Evolutionary conservation across 2,113 vertebrate genomes (phyloP).

Genomic region (Neodon shergylaensis): DNA sequence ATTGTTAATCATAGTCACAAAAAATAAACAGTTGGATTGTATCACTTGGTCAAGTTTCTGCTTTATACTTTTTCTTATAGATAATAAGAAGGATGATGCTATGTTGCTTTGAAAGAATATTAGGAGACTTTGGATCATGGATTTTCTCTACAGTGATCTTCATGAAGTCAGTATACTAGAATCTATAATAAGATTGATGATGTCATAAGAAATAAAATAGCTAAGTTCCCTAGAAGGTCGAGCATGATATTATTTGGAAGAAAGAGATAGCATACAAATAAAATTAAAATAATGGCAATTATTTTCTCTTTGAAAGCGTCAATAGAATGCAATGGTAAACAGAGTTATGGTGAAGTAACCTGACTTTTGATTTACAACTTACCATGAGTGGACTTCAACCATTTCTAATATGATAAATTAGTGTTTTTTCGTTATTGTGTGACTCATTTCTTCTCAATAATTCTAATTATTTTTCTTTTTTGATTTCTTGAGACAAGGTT

Average conservation of each 20-base stretch:
- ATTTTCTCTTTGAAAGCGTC: not conserved
- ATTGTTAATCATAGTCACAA: not conserved
- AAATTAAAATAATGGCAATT: not conserved
- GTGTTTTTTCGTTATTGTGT: not conserved
- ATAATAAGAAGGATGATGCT: not conserved
- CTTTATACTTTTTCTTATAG: not conserved
- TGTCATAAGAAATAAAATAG: not conserved
- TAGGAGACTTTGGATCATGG: not conserved
- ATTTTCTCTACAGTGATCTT: not conserved
- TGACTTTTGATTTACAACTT: not conserved
- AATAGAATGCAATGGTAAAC: too few species aligned
- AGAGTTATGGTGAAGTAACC: not conserved
- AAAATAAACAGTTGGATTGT: not conserved
- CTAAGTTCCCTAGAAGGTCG: not conserved
- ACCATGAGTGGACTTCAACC: accelerated
- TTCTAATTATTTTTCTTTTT: not conserved
- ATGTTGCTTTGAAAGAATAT: not conserved
- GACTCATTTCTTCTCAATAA: not conserved
- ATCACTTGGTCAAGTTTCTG: not conserved
- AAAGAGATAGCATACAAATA: too few species aligned
- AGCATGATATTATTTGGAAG: not conserved
- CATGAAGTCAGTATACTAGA: not conserved
- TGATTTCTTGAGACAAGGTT: too few species aligned
- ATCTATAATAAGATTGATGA: not conserved
- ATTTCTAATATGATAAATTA: not conserved